Percentiles rank a stretch among this genome's conserved stretches.
Conservation (phyloP, 2,888 invertebrate species). For the Eupithecia abbreviata region DNA sequence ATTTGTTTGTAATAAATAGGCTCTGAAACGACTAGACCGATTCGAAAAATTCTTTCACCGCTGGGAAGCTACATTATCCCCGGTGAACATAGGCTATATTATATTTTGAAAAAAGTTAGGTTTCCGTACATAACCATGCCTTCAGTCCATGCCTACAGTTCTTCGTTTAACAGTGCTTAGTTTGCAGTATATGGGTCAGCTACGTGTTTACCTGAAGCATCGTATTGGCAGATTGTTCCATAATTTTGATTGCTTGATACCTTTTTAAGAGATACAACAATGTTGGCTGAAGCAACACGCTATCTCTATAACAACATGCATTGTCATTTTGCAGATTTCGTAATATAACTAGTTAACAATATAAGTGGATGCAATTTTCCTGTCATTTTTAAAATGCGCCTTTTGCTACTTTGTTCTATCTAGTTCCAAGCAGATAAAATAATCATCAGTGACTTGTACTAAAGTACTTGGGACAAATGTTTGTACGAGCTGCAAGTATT, state of each 20-base stretch:
- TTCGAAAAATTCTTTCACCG: too few species aligned
- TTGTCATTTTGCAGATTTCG: background rate
- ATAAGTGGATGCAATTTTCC: background rate
- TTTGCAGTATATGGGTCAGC: background rate
- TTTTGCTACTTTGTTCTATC: background rate
- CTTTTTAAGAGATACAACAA: background rate
- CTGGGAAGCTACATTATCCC: too few species aligned
- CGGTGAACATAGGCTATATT: too few species aligned
- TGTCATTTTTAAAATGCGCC: background rate
- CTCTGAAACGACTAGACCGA: too few species aligned
- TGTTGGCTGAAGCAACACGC: background rate
- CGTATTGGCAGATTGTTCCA: background rate
- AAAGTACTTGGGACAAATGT: too few species aligned
- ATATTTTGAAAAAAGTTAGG: too few species aligned
- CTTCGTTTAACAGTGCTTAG: too few species aligned
- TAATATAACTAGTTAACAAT: background rate
- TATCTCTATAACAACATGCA: background rate
- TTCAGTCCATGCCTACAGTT: too few species aligned
- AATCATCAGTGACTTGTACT: too few species aligned
- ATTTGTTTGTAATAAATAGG: too few species aligned
- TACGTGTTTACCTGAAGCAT: background rate
- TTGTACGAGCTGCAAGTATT: too few species aligned
- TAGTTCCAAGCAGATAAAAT: background rate
- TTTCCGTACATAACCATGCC: too few species aligned
- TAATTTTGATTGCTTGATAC: background rate